A percentile compares a stretch with the other conserved stretches of the same genome.
Evolutionary conservation across 2,888 invertebrate genomes (phyloP).

Genomic region (Macrophya alboannulata): DNA sequence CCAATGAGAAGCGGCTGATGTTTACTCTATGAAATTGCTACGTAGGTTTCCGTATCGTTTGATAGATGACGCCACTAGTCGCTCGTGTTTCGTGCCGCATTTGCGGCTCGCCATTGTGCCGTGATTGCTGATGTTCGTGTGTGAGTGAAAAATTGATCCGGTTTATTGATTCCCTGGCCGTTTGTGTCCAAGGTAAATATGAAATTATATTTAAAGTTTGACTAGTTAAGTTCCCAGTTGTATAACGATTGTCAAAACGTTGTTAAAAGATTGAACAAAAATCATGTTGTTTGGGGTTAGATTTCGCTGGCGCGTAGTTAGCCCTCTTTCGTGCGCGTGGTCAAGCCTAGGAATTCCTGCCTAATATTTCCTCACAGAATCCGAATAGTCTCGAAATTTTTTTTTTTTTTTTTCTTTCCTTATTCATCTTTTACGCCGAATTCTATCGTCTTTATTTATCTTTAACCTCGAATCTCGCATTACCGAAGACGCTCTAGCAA

Average conservation of each 20-base stretch:
- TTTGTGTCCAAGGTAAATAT: slow-evolving; percentile 51
- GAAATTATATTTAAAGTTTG: slow-evolving; percentile 1
- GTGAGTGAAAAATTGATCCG: slow-evolving; percentile 71
- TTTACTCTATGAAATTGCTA: slow-evolving; percentile 20
- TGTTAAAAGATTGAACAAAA: not conserved
- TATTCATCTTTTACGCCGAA: not conserved
- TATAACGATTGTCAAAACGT: not conserved
- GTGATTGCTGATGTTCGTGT: slow-evolving; percentile 69
- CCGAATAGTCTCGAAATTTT: not conserved
- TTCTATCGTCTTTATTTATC: not conserved
- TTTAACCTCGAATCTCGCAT: not conserved
- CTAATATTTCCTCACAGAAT: slow-evolving; percentile 29
- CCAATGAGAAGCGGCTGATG: slow-evolving; percentile 21
- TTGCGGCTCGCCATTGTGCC: slow-evolving; percentile 75
- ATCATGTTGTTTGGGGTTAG: slow-evolving; percentile 52
- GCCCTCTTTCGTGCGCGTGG: slow-evolving; percentile 69
- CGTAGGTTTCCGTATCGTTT: not conserved
- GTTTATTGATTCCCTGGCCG: slow-evolving; percentile 63
- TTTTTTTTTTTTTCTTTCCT: not conserved
- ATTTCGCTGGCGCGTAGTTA: slow-evolving; percentile 63
- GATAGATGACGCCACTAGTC: slow-evolving; percentile 34
- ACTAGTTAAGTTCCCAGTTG: not conserved
- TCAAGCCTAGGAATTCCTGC: slow-evolving; percentile 59
- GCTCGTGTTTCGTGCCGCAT: slow-evolving; percentile 61
- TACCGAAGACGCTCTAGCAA: not conserved